Conservation (phyloP, 2,888 invertebrate genomes). For the Periphyllus acericola region DNA sequence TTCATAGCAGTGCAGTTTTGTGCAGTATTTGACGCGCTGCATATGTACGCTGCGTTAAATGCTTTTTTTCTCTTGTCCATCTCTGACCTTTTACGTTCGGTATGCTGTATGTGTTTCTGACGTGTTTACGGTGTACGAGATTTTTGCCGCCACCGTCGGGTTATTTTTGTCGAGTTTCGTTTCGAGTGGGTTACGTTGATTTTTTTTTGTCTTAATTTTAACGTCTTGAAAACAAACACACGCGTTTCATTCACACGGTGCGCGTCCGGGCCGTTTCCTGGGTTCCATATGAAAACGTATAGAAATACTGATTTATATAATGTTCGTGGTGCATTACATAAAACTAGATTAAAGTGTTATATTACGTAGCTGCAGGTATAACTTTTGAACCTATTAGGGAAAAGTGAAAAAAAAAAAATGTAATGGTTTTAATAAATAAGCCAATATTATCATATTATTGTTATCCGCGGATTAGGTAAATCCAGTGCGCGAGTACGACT, state of each 20-base stretch:
- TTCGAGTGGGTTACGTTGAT: too few species aligned
- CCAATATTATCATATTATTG: neutral
- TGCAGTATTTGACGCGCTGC: too few species aligned
- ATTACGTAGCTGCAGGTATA: too few species aligned
- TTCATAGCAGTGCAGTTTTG: too few species aligned
- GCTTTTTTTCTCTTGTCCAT: too few species aligned
- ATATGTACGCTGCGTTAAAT: too few species aligned
- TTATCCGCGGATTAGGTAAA: slow-evolving; percentile 23
- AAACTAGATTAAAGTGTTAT: neutral
- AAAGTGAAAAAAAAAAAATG: neutral
- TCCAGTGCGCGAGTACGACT: neutral
- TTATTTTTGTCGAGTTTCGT: too few species aligned
- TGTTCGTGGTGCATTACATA: neutral
- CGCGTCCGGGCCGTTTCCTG: neutral
- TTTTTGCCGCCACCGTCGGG: too few species aligned
- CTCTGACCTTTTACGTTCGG: too few species aligned
- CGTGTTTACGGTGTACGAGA: too few species aligned
- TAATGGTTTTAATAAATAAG: neutral
- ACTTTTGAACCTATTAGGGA: neutral
- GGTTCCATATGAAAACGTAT: neutral
- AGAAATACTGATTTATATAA: neutral
- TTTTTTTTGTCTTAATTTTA: neutral
- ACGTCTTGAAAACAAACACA: neutral
- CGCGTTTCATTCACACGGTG: neutral
- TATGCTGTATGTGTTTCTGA: too few species aligned